A percentile compares a stretch with the other conserved stretches of the same genome.
These are phyloP conservation scores for Diorhabda carinulata DNA, from an alignment of 1,140 invertebrate genomes.

Conservation along the genomic window DNA sequence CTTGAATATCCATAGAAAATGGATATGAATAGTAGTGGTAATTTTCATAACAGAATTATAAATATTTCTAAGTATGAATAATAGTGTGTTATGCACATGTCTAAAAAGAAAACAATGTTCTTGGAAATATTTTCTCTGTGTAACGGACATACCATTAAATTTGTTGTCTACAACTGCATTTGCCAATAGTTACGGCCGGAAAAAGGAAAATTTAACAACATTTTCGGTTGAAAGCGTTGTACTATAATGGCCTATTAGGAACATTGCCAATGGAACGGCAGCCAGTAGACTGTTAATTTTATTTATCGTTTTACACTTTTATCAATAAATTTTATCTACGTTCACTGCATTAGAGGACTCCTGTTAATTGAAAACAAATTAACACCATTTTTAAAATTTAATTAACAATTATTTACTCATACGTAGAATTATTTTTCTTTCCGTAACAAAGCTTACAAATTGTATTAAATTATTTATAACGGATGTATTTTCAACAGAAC, in stretches of 20 bases:
- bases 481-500: no score
- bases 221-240: constrained; percentile 15
- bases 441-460: no score
- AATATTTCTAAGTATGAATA: no score
- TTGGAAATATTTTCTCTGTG: background rate
- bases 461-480: no score
- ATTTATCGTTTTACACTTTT: constrained; percentile 29
- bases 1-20: no score
- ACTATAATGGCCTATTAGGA: constrained; percentile 31
- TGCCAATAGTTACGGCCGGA: constrained; percentile 16
- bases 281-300: constrained; percentile 25
- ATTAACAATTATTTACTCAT: background rate
- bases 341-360: constrained; percentile 4
- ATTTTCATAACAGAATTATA: no score
- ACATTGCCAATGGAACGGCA: constrained; percentile 27
- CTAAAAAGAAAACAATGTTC: no score
- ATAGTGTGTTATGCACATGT: no score
- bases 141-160: constrained; percentile 2
- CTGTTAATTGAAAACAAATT: constrained; percentile 11
- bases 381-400: constrained; percentile 5
- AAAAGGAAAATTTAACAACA: constrained; percentile 21
- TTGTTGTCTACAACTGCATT: constrained; percentile 8
- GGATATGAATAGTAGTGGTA: no score
- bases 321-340: constrained; percentile 18
- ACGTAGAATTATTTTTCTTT: background rate